Percentiles rank a stretch among this genome's conserved stretches.
These are phyloP conservation scores for Arctocebus calabarensis DNA, from an alignment of 2,797 vertebrate species.

Conservation along the genomic window DNA sequence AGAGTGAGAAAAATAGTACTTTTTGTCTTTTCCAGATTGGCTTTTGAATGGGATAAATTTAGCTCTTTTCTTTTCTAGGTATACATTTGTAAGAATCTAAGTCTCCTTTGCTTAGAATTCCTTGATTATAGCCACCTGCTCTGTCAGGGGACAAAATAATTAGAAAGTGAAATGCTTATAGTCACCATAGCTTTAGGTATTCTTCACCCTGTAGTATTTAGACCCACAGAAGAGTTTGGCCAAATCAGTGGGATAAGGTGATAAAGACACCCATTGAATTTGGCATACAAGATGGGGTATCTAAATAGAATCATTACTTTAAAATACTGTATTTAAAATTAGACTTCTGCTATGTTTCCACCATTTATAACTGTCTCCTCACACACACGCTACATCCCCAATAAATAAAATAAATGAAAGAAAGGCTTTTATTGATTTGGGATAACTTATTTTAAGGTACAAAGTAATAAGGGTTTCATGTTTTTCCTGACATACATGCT, in stretches of 20 bases:
- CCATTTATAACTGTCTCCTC: not conserved
- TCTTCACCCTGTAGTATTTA: not conserved
- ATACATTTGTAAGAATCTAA: not conserved
- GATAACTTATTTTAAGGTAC: not conserved
- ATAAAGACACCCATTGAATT: not conserved
- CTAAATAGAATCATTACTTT: not conserved
- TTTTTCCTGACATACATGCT: not conserved
- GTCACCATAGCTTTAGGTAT: not conserved
- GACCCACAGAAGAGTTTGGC: not conserved
- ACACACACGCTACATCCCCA: not conserved
- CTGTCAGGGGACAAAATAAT: not conserved
- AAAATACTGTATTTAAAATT: conserved; percentile 50
- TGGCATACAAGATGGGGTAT: not conserved
- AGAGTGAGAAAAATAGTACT: conserved; percentile 9
- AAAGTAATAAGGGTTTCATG: not conserved
- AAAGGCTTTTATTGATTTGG: not conserved
- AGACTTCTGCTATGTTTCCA: not conserved
- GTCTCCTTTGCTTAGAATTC: not conserved
- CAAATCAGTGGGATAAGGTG: not conserved
- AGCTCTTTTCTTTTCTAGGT: not conserved
- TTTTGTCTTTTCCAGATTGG: conserved; percentile 10
- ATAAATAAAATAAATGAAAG: conserved; percentile 38
- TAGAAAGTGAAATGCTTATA: not conserved
- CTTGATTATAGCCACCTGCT: not conserved
- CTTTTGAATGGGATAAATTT: not conserved